Conservation (phyloP, 2,888 invertebrate species). For the Synergus laeviventris region DNA sequence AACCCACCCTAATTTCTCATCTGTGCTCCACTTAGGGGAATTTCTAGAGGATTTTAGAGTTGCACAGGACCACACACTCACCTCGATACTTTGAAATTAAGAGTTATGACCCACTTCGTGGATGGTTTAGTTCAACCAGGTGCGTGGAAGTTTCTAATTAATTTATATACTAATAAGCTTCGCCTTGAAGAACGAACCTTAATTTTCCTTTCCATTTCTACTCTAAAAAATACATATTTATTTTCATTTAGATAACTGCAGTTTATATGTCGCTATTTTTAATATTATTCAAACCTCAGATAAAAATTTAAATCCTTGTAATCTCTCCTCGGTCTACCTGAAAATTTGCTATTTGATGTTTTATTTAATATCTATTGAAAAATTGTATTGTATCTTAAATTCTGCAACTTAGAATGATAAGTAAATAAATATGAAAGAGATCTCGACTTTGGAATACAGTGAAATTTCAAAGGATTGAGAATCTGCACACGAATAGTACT, state of each 20-base stretch:
- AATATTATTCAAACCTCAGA: no score
- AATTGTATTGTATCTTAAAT: neutral
- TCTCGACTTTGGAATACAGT: neutral
- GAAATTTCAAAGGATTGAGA: neutral
- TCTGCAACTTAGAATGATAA: neutral
- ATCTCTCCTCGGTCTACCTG: neutral
- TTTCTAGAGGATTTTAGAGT: slow-evolving; percentile 25
- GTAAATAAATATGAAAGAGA: neutral
- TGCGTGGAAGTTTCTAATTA: slow-evolving; percentile 34
- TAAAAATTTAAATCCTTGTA: no score
- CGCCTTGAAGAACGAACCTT: neutral
- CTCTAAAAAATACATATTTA: no score
- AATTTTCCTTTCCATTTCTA: neutral
- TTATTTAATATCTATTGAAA: no score
- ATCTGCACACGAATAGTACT: neutral
- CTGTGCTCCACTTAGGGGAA: slow-evolving; percentile 30
- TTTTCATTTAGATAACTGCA: no score
- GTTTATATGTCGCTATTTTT: no score
- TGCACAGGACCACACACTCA: slow-evolving; percentile 31
- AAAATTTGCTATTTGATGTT: neutral
- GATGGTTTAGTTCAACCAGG: neutral
- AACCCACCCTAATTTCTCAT: slow-evolving; percentile 31
- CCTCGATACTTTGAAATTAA: slow-evolving; percentile 29
- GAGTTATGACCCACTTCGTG: slow-evolving; percentile 26
- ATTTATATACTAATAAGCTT: slow-evolving; percentile 22